phyloP scores from a whole-genome alignment of 2,113 vertebrate genomes.

The Junco hyemalis region DNA sequence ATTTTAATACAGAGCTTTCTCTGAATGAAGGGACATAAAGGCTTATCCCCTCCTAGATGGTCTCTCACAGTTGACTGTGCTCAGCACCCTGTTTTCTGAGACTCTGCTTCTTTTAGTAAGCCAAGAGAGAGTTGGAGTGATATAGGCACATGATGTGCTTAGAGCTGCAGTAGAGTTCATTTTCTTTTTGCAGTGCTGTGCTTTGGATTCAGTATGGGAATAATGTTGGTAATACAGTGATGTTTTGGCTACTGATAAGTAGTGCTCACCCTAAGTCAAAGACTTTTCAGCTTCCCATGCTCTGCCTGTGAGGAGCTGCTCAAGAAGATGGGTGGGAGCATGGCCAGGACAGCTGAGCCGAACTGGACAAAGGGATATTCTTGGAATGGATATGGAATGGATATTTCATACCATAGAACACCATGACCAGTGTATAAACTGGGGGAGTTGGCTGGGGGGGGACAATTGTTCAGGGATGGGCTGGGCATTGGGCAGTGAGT shows the following conservation, averaged over 20 bases:
- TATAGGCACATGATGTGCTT: neutral
- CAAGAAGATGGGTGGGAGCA: neutral
- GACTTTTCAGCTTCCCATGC: neutral
- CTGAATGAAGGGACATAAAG: neutral
- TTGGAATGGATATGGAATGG: neutral
- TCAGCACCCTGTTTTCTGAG: neutral
- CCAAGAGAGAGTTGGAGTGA: neutral
- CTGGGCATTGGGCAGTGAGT: accelerated
- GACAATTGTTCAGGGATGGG: neutral
- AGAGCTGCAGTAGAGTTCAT: neutral
- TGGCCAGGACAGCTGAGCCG: accelerated
- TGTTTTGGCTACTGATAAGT: neutral
- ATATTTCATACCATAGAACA: neutral
- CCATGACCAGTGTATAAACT: neutral
- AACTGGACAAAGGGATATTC: neutral
- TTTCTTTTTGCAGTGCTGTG: neutral
- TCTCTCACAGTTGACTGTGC: neutral
- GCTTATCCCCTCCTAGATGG: neutral
- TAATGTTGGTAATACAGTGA: neutral
- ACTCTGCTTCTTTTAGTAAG: neutral
- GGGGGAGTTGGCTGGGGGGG: neutral
- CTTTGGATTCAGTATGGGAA: neutral
- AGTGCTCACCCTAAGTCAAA: neutral
- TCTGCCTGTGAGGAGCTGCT: neutral
- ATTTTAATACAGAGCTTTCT: neutral